Evolutionary conservation across 2,888 invertebrate genomes (phyloP), one percentile per base, ranked within the genome.

Genomic region (Colostygia pectinataria): DNA sequence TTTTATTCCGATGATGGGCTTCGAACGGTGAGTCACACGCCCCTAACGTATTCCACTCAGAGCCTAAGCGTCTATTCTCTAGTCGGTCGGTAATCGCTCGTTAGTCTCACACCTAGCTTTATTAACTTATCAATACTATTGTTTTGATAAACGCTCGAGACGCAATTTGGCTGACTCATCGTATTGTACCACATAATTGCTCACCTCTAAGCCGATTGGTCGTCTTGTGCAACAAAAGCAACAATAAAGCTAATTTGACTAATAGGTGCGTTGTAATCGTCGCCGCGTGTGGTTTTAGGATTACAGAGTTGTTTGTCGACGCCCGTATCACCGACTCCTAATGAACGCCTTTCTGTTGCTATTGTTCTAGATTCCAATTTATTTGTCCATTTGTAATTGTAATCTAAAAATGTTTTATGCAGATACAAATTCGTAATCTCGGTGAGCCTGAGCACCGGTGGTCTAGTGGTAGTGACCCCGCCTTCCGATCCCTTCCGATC

Each of bases 101-200:
- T 86, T 84, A 84, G 80, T 69, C 72, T 77, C 79, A 78, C 83
- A 75, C 81, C 78, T 81, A 66, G 76, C 77, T 86, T 83, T 86
- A 90, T 90, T 85, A 90, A 89, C 86, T 89, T 90, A 90, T 90
- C 89, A 87, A 85, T 84, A 87, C 88, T 83, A 90, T 90, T 90
- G 90, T 90, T 89, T 90, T 88, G 86, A 89, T 90, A 87, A 83
- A 88, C 83, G 83, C 81, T 71, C 69, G 70, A 68, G 72, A 68
- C 74, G 82, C 81, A 81, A 84, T 86, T 85, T 86, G 69, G 89
- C 74, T 90, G 90, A 90, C 80, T 89, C 90, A 90, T 81, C 74
- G 83, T 74, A 86, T 87, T 86, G 89, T 88, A 77, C 71, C 69
- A 78, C 81, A 82, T 88, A 89, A 90, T 89, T 85, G 88, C 80